Evolutionary conservation across 2,888 invertebrate species (phyloP).

Genomic region (Lepidocyrtinus sp.): DNA sequence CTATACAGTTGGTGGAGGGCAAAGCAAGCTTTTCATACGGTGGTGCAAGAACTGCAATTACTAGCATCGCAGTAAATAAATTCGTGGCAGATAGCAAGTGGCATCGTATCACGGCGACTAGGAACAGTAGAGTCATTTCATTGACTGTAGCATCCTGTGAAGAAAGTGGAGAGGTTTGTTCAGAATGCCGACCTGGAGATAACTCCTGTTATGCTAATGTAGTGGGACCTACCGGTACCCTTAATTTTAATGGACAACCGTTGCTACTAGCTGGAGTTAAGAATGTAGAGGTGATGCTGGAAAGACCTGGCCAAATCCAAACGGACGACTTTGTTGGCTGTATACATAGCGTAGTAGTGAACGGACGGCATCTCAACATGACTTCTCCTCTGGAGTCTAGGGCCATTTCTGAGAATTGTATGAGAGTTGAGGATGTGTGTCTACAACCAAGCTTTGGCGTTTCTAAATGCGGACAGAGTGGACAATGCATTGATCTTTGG

Average conservation of each 20-base stretch:
- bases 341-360: conserved; percentile 90
- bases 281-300: conserved; percentile 88
- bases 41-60: conserved; percentile 89
- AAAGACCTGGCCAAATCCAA: conserved; percentile 90
- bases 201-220: conserved; percentile 87
- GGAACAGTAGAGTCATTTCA: conserved; percentile 90
- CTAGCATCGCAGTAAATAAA: conserved; percentile 81
- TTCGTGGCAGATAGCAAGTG: conserved; percentile 89
- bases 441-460: conserved; percentile 26
- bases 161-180: conserved; percentile 89
- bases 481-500: conserved; percentile 90
- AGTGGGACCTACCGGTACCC: conserved; percentile 88
- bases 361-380: conserved; percentile 87
- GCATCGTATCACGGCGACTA: conserved; percentile 92
- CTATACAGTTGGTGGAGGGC: conserved; percentile 89
- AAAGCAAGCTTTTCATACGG: conserved; percentile 92
- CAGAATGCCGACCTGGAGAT: conserved; percentile 89
- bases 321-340: conserved; percentile 96
- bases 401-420: conserved; percentile 84
- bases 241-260: conserved; percentile 92
- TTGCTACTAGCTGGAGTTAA: conserved; percentile 88
- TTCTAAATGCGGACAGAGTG: conserved; percentile 75
- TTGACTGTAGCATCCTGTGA: conserved; percentile 85
- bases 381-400: conserved; percentile 83
- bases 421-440: conserved; percentile 76